Base-by-base conservation (phyloP, 2,888 invertebrate species). In the Caenorhabditis sinica region DNA sequence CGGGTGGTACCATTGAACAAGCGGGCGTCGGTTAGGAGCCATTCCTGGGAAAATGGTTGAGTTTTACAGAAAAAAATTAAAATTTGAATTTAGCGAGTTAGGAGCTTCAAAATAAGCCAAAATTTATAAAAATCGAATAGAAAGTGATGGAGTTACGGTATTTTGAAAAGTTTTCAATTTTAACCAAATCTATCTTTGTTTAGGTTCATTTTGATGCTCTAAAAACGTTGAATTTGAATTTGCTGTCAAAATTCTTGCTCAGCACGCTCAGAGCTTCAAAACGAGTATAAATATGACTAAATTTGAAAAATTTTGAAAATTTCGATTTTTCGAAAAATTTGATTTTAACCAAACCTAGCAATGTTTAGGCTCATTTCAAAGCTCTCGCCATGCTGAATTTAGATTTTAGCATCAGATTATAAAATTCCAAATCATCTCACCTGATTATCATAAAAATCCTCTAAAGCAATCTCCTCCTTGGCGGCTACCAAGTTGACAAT, bases 391-490 rank as follows among this genome's bases (percentile, higher is more conserved):
- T 15, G 13, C 56, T 28, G 8, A 56, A 28, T 13, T 13, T 15
- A 20, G 13, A 28, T 28, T 15, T 28, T 0, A 20, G 20, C 23
- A 23, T 45, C 8, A 23, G 2, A 9, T 53, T 53, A n/a, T n/a
- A n/a, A 4, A 23, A 25, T 23, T 23, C n/a, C 13, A 6, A 13
- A n/a, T 17, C 2, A n/a, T n/a, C 8, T 30, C 63, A 90, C 91
- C 85, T 92, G 92, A 81, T 92, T 92, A 82, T 92, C 92, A 80
- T 90, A 92, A 82, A 92, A 92, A 76, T 93, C 92, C 69, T 89
- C 91, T 20, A 92, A 87, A 43, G 89, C 90, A 33, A 92, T 90
- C 25, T 91, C 90, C 45, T 87, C 82, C 33, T 88, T 87, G 23
- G 90, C 89, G 9, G 91, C 91, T 4, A 90, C 65, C 45, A 90